A percentile compares a stretch with the other conserved stretches of the same genome.
Conservation (phyloP, 2,888 invertebrate genomes). For the Drosophila differens region DNA sequence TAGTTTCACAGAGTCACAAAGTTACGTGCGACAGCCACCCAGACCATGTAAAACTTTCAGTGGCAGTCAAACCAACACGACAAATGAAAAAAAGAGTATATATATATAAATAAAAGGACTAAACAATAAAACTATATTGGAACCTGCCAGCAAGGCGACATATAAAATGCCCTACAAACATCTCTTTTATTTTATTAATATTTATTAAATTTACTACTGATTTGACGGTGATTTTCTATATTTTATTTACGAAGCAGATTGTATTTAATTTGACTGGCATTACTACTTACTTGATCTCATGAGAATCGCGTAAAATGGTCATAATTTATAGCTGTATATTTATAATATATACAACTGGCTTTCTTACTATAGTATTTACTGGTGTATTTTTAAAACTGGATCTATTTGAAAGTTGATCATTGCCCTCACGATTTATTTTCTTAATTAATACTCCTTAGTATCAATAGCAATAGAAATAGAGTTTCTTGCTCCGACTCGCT, state of each 20-base stretch:
- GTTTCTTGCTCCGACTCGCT: neutral
- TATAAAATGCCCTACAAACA: slow-evolving; percentile 12
- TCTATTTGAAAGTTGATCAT: neutral
- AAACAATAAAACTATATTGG: slow-evolving; percentile 21
- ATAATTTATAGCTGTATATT: neutral
- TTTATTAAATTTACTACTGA: neutral
- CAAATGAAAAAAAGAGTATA: slow-evolving; percentile 24
- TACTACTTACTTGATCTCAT: neutral
- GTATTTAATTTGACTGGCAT: neutral
- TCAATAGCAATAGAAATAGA: neutral
- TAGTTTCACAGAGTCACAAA: slow-evolving; percentile 47
- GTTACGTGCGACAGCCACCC: slow-evolving; percentile 42
- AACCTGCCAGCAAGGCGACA: neutral
- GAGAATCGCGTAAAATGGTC: too few species aligned
- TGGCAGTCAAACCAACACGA: slow-evolving; percentile 43
- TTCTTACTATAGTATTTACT: fast-evolving
- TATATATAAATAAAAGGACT: slow-evolving; percentile 5
- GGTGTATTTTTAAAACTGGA: neutral
- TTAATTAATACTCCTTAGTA: neutral
- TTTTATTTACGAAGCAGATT: neutral
- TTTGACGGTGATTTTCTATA: neutral
- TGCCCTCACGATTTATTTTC: neutral
- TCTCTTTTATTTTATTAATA: neutral
- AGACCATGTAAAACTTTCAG: slow-evolving; percentile 49
- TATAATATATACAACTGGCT: neutral